Evolutionary conservation across 2,888 invertebrate genomes (phyloP).

Genomic region (Amphiduros pacificus): DNA sequence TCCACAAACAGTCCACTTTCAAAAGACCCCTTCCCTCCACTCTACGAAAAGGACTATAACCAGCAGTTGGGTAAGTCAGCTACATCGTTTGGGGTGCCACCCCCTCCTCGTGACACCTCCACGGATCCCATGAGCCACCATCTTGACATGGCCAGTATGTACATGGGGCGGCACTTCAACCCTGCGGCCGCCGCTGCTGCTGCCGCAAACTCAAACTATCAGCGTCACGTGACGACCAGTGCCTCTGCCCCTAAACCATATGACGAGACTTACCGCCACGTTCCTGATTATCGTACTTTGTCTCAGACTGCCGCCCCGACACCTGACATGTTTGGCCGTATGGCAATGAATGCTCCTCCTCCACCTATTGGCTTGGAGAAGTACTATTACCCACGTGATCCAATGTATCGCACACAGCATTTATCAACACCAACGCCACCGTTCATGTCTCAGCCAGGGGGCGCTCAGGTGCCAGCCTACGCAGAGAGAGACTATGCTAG

Average conservation of each 20-base stretch:
- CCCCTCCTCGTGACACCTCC: constrained; percentile 2
- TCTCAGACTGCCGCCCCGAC: constrained; percentile 39
- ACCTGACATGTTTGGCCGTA: constrained; percentile 43
- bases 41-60: constrained; percentile 16
- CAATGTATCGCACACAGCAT: constrained; percentile 53
- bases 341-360: constrained; percentile 45
- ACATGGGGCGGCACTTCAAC: constrained; percentile 26
- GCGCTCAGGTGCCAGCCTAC: constrained; percentile 43
- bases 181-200: constrained; percentile 14
- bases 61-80: constrained; percentile 10
- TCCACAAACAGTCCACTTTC: constrained; percentile 11
- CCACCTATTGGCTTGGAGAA: constrained; percentile 52
- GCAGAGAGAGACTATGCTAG: constrained; percentile 48
- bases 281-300: constrained; percentile 48
- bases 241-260: constrained; percentile 42
- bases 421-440: constrained; percentile 47
- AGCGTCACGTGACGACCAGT: constrained; percentile 10
- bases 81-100: constrained; percentile 1
- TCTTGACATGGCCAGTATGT: constrained; percentile 22
- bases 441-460: constrained; percentile 48
- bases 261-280: constrained; percentile 48
- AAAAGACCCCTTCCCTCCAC: constrained; percentile 13
- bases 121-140: constrained; percentile 7
- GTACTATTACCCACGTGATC: constrained; percentile 51
- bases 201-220: background rate